These are phyloP conservation scores for Burhinus oedicnemus DNA, from an alignment of 2,113 vertebrate genomes.

Conservation along the genomic window DNA sequence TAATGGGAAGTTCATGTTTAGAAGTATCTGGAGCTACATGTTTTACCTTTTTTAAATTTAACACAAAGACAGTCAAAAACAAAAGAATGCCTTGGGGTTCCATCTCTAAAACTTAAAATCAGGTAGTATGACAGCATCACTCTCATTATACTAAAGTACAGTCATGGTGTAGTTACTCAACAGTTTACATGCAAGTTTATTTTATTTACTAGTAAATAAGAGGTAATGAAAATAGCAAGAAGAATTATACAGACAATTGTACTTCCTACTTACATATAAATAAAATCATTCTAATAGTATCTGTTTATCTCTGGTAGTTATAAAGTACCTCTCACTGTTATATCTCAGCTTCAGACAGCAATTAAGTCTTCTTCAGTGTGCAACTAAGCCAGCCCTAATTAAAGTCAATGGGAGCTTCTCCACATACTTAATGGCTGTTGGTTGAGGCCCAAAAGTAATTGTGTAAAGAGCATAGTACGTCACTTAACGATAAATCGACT, in stretches of 20 bases:
- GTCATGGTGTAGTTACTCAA: background rate
- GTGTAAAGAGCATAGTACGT: background rate
- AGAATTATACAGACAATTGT: background rate
- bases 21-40: background rate
- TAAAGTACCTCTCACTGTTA: background rate
- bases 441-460: background rate
- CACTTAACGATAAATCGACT: background rate
- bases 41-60: background rate
- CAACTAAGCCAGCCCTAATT: constrained; percentile 12
- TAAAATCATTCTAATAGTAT: background rate
- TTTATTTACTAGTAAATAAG: background rate
- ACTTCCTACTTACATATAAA: background rate
- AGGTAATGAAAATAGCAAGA: background rate
- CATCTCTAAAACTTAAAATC: background rate
- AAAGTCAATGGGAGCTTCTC: constrained; percentile 25
- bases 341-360: background rate
- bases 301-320: background rate
- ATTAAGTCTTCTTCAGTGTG: background rate
- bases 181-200: background rate
- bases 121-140: background rate
- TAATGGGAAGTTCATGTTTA: background rate
- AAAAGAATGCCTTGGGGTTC: background rate
- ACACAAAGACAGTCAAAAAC: background rate
- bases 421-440: background rate
- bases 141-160: background rate